These are phyloP conservation scores for Octopus bimaculoides DNA, from an alignment of 1,140 invertebrate species.

Conservation along the genomic window DNA sequence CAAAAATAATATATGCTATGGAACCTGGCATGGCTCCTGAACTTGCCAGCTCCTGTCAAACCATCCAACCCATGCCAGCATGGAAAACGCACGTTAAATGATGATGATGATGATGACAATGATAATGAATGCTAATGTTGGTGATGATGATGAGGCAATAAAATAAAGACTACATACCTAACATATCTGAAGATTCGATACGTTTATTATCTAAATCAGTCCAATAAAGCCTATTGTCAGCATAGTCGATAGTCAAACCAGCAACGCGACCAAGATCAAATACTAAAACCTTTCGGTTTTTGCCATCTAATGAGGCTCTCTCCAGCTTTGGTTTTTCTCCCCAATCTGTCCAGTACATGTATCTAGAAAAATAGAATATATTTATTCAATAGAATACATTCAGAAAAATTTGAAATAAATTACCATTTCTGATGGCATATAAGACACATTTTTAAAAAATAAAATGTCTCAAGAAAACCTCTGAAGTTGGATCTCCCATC, in stretches of 20 bases:
- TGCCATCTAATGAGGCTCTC: slow-evolving; percentile 91
- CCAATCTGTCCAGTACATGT: slow-evolving; percentile 98
- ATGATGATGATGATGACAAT: too few species aligned
- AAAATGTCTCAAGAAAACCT: not conserved
- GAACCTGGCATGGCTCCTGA: too few species aligned
- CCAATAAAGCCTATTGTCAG: slow-evolving; percentile 88
- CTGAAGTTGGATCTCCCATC: not conserved
- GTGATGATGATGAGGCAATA: not conserved
- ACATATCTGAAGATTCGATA: slow-evolving; percentile 65
- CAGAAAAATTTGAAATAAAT: slow-evolving; percentile 3
- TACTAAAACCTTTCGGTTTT: slow-evolving; percentile 64
- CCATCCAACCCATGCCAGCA: too few species aligned
- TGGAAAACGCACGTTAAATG: too few species aligned
- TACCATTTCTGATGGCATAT: not conserved
- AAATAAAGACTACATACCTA: slow-evolving; percentile 62
- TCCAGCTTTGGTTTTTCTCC: slow-evolving; percentile 89
- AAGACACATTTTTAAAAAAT: not conserved
- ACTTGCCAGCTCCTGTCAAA: too few species aligned
- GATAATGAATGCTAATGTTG: too few species aligned
- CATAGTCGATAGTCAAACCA: slow-evolving; percentile 70
- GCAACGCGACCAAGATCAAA: slow-evolving; percentile 63
- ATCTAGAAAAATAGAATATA: slow-evolving; percentile 26
- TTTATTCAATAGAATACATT: not conserved
- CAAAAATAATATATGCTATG: too few species aligned
- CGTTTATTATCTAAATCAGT: slow-evolving; percentile 41